Base-by-base conservation (phyloP, 2,888 invertebrate species). In the Meta bourneti region DNA sequence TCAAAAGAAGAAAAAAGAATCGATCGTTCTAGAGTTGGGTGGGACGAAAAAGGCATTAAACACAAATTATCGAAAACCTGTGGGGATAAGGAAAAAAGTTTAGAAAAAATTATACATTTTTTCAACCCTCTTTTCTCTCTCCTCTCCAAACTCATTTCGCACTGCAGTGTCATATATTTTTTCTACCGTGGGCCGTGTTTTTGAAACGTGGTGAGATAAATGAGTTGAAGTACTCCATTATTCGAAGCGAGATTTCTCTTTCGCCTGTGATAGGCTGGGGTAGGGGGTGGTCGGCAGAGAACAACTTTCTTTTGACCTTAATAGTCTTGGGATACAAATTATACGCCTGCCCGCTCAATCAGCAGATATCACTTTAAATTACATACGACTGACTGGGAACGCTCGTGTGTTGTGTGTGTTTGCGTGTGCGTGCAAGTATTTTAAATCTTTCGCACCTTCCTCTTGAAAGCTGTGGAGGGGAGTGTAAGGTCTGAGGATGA, bases 21-120 rank as follows among this genome's bases (percentile, higher is more conserved):
- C 91, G 91, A 87, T 91, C 83, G 72, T 78, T 74, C 51, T n/a
- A 20, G 83, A 70, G 51, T 54, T 52, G 81, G 52, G 70, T n/a
- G 82, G 79, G 84, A 16, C 61, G 82, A 87, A 91, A 91, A 91
- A 91, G 91, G 88, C 91, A 91, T 91, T 91, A 91, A 91, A 91
- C 91, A 91, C 88, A 91, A 91, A 91, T 91, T 91, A 91, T 91
- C 91, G 91, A 80, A 89, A 91, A 91, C 91, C 91, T 91, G 91
- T 91, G 91, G 91, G 91, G 91, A 85, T 85, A 34, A 34, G 34
- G 34, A 34, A 34, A 34, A 34, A 34, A 34, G 34, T 34, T 34
- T 34, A 34, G 34, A 34, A 34, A 34, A 34, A 34, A 34, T 34
- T 34, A 34, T 34, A 34, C 34, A 34, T 34, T 34, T 34, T 34